A percentile compares a stretch with the other conserved stretches of the same genome.
Conservation (phyloP, 2,113 vertebrate genomes). For the Misgurnus anguillicaudatus region DNA sequence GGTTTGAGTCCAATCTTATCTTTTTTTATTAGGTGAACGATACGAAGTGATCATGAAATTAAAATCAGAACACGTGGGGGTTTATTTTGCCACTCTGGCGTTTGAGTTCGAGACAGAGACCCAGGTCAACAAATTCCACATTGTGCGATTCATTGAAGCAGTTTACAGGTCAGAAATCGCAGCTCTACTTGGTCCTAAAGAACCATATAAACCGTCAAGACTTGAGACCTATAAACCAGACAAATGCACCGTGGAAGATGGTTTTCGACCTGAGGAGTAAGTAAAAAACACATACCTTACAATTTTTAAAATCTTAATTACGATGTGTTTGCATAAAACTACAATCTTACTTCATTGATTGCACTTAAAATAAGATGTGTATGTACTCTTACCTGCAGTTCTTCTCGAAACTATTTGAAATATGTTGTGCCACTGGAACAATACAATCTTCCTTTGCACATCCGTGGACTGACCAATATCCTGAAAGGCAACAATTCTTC, state of each 20-base stretch:
- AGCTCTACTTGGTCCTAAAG: conserved; percentile 73
- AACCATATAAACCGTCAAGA: conserved; percentile 72
- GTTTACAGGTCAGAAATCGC: conserved; percentile 70
- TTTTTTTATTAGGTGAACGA: conserved; percentile 65
- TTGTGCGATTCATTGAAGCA: conserved; percentile 79
- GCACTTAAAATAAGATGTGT: too few relatives aligned
- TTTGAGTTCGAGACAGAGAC: conserved; percentile 78
- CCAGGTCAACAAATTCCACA: conserved; percentile 70
- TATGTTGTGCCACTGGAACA: accelerated
- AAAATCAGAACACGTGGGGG: conserved; percentile 69
- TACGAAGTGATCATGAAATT: conserved; percentile 77
- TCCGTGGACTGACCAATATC: conserved; percentile 43
- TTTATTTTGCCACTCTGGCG: conserved; percentile 71
- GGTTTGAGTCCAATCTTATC: background rate
- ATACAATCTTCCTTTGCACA: conserved; percentile 45
- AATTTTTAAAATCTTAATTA: background rate
- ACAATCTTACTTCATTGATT: too few relatives aligned
- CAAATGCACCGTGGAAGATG: conserved; percentile 69
- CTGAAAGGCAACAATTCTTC: conserved; percentile 44
- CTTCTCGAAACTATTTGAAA: conserved; percentile 28
- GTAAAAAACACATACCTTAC: background rate
- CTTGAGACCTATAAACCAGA: conserved; percentile 50
- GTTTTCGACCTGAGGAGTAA: conserved; percentile 77
- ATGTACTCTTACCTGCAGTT: conserved; percentile 49
- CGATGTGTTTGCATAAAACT: too few relatives aligned